A percentile compares a stretch with the other conserved stretches of the same genome.
phyloP scores from a whole-genome alignment of 1,140 invertebrate genomes.

The Magallana ariakensis region DNA sequence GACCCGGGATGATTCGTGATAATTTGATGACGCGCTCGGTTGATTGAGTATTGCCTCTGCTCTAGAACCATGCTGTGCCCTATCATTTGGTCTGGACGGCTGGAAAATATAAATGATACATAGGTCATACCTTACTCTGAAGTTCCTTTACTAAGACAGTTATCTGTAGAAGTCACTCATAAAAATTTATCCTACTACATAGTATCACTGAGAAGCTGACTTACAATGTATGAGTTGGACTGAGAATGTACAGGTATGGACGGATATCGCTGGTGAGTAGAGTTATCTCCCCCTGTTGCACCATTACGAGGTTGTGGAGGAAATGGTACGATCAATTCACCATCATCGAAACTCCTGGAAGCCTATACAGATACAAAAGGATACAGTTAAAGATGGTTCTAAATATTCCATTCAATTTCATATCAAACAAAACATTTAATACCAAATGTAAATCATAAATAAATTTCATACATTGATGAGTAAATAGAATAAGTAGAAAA shows the following conservation, averaged over 20 bases:
- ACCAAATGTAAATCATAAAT: too few species aligned
- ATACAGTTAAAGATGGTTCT: too few species aligned
- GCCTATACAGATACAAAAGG: neutral
- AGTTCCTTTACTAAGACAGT: too few species aligned
- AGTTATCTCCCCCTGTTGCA: conserved; percentile 32
- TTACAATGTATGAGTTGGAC: conserved; percentile 45
- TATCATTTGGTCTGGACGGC: conserved; percentile 66
- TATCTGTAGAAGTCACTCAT: too few species aligned
- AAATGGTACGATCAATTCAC: conserved; percentile 39
- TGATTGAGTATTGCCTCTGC: conserved; percentile 60
- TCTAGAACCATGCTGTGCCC: conserved; percentile 60
- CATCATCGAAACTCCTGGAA: conserved; percentile 49
- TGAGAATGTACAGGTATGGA: conserved; percentile 17
- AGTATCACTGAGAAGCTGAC: neutral
- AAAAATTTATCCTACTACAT: too few species aligned
- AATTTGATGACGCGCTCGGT: conserved; percentile 10
- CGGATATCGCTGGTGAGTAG: neutral
- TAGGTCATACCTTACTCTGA: too few species aligned
- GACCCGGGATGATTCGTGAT: conserved; percentile 12
- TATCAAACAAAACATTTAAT: too few species aligned
- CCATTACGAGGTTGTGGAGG: conserved; percentile 47
- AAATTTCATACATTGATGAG: too few species aligned
- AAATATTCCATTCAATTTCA: too few species aligned
- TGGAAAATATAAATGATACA: conserved; percentile 36
- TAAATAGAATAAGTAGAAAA: too few species aligned